A percentile compares a stretch with the other conserved stretches of the same genome.
Conservation (phyloP, 2,113 vertebrate species). For the Oxyura jamaicensis region DNA sequence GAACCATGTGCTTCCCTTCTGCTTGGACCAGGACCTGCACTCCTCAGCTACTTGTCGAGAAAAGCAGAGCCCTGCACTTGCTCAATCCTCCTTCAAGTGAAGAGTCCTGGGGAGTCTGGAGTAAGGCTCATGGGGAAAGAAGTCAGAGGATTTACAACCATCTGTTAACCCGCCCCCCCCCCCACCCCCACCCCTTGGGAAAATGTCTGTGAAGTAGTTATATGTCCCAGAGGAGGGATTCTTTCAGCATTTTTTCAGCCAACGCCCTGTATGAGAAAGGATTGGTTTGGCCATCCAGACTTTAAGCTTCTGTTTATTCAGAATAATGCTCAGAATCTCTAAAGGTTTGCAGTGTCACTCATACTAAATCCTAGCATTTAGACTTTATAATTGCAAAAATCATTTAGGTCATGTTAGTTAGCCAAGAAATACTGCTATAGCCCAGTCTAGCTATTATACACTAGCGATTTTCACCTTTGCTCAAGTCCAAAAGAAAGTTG, state of each 20-base stretch:
- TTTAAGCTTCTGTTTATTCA: slow-evolving; percentile 30
- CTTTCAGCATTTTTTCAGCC: neutral
- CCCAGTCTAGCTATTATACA: neutral
- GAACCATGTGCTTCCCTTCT: slow-evolving; percentile 50
- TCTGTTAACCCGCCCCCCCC: neutral
- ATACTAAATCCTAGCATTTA: neutral
- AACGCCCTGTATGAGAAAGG: neutral
- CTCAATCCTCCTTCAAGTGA: neutral
- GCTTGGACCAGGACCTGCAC: neutral
- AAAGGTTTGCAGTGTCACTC: neutral
- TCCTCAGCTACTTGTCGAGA: neutral
- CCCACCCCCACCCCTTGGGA: neutral
- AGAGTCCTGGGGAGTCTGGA: neutral
- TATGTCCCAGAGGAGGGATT: neutral
- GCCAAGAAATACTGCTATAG: neutral
- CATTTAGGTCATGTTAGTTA: neutral
- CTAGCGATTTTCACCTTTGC: neutral
- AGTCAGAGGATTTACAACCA: slow-evolving; percentile 52
- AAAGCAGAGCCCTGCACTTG: neutral
- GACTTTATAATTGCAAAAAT: neutral
- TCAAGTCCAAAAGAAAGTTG: neutral
- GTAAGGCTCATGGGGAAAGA: neutral
- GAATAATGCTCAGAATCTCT: slow-evolving; percentile 28
- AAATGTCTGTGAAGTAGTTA: slow-evolving; percentile 11
- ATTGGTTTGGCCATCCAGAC: neutral